A percentile compares a stretch with the other conserved stretches of the same genome.
Conservation (phyloP, 2,888 invertebrate species). For the Diarsia dahlii region DNA sequence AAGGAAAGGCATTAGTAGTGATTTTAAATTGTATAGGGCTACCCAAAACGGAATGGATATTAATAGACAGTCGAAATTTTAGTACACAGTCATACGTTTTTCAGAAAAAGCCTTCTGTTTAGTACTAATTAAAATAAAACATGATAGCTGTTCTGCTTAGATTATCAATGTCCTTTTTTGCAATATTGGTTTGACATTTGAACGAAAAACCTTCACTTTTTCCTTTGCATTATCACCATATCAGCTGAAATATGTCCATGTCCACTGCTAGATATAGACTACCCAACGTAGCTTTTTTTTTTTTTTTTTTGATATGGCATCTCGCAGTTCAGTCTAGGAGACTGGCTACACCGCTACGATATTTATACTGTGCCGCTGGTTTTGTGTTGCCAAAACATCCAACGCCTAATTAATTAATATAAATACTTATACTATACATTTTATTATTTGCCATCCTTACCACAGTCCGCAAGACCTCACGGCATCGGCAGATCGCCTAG, state of each 20-base stretch:
- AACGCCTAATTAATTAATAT: neutral
- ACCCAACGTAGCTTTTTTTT: too few relatives aligned
- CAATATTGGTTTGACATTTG: neutral
- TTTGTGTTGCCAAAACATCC: neutral
- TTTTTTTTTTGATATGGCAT: too few relatives aligned
- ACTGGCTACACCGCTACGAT: too few relatives aligned
- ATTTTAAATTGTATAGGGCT: neutral
- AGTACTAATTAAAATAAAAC: neutral
- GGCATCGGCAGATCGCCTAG: conserved; percentile 49
- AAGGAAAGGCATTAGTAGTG: neutral
- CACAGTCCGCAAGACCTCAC: conserved; percentile 26
- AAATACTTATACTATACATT: neutral
- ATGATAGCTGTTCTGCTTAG: neutral
- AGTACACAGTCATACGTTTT: neutral
- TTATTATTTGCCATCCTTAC: conserved; percentile 36
- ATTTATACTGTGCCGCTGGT: too few relatives aligned
- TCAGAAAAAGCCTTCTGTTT: neutral
- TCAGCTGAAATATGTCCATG: neutral
- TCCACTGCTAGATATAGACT: too few relatives aligned
- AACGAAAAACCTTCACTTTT: neutral
- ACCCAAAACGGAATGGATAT: neutral
- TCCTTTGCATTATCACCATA: neutral
- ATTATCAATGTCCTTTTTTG: neutral
- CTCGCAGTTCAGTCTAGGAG: too few relatives aligned
- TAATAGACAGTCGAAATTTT: neutral